phyloP scores from a whole-genome alignment of 2,888 invertebrate genomes.

The Salpingus planirostris region DNA sequence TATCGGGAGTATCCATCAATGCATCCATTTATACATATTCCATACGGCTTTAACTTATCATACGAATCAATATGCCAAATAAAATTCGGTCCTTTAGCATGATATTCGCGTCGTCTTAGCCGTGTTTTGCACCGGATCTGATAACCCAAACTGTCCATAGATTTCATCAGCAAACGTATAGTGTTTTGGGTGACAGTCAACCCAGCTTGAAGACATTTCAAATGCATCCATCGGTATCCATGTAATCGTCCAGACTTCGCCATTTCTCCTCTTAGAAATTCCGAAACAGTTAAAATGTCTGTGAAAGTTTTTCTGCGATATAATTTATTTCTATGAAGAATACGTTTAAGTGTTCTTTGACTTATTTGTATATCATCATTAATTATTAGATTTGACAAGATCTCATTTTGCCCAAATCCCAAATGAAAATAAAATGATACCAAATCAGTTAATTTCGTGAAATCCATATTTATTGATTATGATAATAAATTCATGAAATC shows the following conservation, averaged over 20 bases:
- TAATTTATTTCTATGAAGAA: background rate
- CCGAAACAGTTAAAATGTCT: background rate
- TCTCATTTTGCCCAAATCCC: too few relatives aligned
- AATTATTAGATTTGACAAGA: too few relatives aligned
- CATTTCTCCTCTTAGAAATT: background rate
- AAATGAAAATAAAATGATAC: too few relatives aligned
- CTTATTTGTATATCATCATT: background rate
- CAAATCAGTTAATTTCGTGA: too few relatives aligned
- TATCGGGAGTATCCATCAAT: slow-evolving; percentile 1
- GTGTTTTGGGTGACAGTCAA: background rate
- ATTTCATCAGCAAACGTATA: background rate
- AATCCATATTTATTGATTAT: too few relatives aligned
- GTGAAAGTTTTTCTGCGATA: background rate
- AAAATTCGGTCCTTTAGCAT: slow-evolving; percentile 13
- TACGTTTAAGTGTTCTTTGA: background rate
- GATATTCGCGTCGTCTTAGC: slow-evolving; percentile 12
- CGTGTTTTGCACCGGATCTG: slow-evolving; percentile 8
- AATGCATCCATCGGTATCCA: background rate
- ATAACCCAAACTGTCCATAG: slow-evolving; percentile 6
- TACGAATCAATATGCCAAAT: slow-evolving; percentile 17
- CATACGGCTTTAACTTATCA: slow-evolving; percentile 15
- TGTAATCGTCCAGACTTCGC: background rate
- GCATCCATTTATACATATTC: slow-evolving; percentile 1
- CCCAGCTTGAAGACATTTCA: background rate
- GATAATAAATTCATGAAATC: too few relatives aligned